Evolutionary conservation across 2,888 invertebrate genomes (phyloP).

Genomic region (Sipha maydis): DNA sequence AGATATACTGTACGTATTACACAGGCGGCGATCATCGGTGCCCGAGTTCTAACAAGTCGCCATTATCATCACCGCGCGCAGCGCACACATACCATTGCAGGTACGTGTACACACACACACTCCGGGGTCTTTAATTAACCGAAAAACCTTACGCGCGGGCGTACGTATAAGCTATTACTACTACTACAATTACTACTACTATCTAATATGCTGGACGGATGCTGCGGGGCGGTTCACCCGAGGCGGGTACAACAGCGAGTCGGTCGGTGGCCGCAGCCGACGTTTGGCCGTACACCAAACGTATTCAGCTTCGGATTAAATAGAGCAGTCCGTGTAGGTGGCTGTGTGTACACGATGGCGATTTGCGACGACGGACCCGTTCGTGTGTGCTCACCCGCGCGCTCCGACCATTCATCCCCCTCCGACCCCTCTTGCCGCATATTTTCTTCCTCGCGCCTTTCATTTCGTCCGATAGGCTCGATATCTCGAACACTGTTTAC

Average conservation of each 20-base stretch:
- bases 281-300: slow-evolving; percentile 33
- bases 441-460: too few species aligned
- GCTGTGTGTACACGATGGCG: not conserved
- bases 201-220: slow-evolving; percentile 24
- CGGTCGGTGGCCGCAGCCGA: slow-evolving; percentile 3
- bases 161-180: not conserved
- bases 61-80: slow-evolving; percentile 23
- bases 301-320: slow-evolving; percentile 45
- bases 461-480: too few species aligned
- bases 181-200: too few species aligned
- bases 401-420: too few species aligned
- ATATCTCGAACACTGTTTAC: too few species aligned
- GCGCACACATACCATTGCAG: not conserved
- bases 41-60: slow-evolving; percentile 53
- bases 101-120: not conserved
- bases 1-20: not conserved
- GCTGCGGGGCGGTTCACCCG: slow-evolving; percentile 18
- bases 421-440: too few species aligned
- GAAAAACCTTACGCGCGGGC: slow-evolving; percentile 12
- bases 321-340: slow-evolving; percentile 48
- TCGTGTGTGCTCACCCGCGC: too few species aligned
- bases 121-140: slow-evolving; percentile 48
- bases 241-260: not conserved
- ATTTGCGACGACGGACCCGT: too few species aligned
- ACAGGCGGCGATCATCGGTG: slow-evolving; percentile 14